These are phyloP conservation scores for Idaea aversata DNA, from an alignment of 2,888 invertebrate species.

Conservation along the genomic window DNA sequence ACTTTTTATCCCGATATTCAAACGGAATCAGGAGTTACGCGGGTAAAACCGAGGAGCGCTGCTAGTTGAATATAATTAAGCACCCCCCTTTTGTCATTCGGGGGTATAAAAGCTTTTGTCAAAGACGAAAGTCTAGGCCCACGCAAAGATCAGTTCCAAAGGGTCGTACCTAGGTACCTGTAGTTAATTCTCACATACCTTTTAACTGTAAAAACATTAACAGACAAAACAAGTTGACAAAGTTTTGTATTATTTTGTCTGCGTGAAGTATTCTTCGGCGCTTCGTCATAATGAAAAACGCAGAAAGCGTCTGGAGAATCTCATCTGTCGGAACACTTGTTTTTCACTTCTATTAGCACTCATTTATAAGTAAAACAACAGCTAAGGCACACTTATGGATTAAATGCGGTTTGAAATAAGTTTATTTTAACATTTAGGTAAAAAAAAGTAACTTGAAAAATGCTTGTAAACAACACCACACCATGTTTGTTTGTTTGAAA, in stretches of 20 bases:
- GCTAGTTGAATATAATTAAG: no score
- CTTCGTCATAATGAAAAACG: constrained; percentile 78
- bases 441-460: background rate
- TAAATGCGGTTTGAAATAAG: background rate
- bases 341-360: constrained; percentile 7
- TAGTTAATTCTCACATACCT: constrained; percentile 42
- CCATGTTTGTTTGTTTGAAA: background rate
- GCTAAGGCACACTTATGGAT: constrained; percentile 4
- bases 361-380: constrained; percentile 3
- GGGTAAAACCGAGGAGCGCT: no score
- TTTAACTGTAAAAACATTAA: constrained; percentile 74
- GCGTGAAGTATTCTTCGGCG: constrained; percentile 74
- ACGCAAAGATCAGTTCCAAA: background rate
- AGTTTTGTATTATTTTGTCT: constrained; percentile 74
- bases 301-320: constrained; percentile 34
- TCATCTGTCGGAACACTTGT: constrained; percentile 13
- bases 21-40: no score
- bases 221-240: constrained; percentile 69
- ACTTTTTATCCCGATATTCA: no score
- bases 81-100: no score
- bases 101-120: no score
- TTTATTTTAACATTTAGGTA: background rate
- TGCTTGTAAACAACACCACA: constrained; percentile 1
- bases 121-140: no score
- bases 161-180: background rate